Conservation (phyloP, 2,113 vertebrate species). For the Uropsilus gracilis region DNA sequence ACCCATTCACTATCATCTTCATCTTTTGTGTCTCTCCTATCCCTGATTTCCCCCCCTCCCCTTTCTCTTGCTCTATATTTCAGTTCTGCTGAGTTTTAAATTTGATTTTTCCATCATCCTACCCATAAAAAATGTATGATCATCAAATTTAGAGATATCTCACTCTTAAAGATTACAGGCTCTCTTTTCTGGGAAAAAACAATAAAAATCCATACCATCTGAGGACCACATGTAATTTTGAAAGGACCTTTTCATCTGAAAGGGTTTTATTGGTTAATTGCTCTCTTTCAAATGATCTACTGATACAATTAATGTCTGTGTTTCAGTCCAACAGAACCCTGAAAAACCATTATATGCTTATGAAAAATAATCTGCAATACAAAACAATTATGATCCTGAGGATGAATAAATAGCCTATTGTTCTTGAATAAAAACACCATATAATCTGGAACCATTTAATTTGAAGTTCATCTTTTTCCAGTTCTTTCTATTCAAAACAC, state of each 20-base stretch:
- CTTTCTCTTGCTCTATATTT: no score
- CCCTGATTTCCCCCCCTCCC: no score
- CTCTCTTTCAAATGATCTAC: constrained; percentile 9
- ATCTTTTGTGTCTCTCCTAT: no score
- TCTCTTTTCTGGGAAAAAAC: constrained; percentile 16
- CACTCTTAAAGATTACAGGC: neutral
- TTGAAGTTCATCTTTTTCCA: constrained; percentile 58
- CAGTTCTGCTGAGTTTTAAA: no score
- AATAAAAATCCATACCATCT: constrained; percentile 7
- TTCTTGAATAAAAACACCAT: constrained; percentile 55
- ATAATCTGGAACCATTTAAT: constrained; percentile 67
- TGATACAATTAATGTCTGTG: neutral
- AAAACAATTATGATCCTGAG: constrained; percentile 27
- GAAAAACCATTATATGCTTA: neutral
- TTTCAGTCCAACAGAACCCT: constrained; percentile 6
- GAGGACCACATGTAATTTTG: constrained; percentile 7
- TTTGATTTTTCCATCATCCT: neutral
- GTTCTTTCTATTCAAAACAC: constrained; percentile 60
- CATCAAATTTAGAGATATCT: neutral
- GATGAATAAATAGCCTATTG: constrained; percentile 47
- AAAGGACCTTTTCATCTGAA: neutral
- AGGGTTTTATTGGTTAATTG: neutral
- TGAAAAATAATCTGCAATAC: constrained; percentile 2
- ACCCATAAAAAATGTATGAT: neutral
- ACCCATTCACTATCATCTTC: no score